These are phyloP conservation scores for Muscidifurax raptorellus DNA, from an alignment of 1,140 invertebrate genomes.

Conservation along the genomic window DNA sequence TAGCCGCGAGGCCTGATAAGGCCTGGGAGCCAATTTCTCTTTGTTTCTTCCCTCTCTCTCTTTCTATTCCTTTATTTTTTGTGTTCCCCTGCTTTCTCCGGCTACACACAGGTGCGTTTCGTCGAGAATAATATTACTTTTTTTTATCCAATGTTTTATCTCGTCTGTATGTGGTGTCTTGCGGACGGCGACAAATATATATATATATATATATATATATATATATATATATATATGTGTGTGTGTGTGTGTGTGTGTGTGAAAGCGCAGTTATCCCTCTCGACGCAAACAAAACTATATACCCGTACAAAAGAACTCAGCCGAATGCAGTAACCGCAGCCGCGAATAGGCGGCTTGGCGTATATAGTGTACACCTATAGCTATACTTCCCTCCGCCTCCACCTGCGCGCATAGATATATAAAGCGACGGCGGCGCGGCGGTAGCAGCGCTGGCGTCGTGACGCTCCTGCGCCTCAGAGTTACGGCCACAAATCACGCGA, in stretches of 20 bases:
- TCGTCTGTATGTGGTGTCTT: too few relatives aligned
- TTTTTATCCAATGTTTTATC: background rate
- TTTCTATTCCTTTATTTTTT: background rate
- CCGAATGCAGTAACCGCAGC: background rate
- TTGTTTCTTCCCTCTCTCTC: background rate
- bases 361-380: background rate
- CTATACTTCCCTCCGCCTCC: background rate
- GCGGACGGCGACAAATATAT: too few relatives aligned
- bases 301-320: background rate
- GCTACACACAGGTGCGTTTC: background rate
- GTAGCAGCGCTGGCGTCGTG: slow-evolving; percentile 67
- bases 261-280: background rate
- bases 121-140: background rate
- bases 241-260: too few relatives aligned
- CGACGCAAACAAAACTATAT: background rate
- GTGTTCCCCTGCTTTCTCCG: background rate
- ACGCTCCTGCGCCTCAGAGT: slow-evolving; percentile 66
- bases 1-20: slow-evolving; percentile 30
- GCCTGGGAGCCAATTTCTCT: slow-evolving; percentile 23
- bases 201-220: too few relatives aligned
- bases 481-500: slow-evolving; percentile 71
- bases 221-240: too few relatives aligned
- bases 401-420: slow-evolving; percentile 1
- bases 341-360: slow-evolving; percentile 52
- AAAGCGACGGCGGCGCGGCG: slow-evolving; percentile 65